A percentile compares a stretch with the other conserved stretches of the same genome.
Conservation (phyloP, 1,140 invertebrate genomes). For the Vanessa tameamea region DNA sequence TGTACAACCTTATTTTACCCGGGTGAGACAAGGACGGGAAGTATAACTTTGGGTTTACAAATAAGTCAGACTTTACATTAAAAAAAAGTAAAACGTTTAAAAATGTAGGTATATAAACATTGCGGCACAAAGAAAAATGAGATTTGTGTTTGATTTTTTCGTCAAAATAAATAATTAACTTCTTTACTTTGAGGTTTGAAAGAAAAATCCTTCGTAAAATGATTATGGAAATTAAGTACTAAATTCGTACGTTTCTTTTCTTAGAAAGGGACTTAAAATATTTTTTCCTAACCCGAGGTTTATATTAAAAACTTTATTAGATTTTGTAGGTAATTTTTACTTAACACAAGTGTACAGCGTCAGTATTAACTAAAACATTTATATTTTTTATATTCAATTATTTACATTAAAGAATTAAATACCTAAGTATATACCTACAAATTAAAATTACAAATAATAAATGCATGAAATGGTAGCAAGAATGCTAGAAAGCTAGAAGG, state of each 20-base stretch:
- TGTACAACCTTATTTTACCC: no score
- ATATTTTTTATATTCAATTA: no score
- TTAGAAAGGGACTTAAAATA: slow-evolving; percentile 24
- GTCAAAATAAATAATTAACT: slow-evolving; percentile 35
- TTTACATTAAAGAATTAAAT: no score
- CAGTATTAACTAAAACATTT: no score
- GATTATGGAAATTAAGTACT: slow-evolving; percentile 34
- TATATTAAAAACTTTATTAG: slow-evolving; percentile 38
- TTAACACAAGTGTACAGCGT: not conserved
- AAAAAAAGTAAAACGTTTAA: not conserved
- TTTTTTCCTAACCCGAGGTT: slow-evolving; percentile 13
- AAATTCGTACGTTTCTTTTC: slow-evolving; percentile 28
- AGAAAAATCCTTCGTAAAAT: slow-evolving; percentile 32
- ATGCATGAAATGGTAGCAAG: no score
- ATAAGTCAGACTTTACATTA: no score
- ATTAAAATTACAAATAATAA: no score
- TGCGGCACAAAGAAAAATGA: slow-evolving; percentile 12
- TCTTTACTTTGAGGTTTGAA: slow-evolving; percentile 34
- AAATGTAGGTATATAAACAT: not conserved
- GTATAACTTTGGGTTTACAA: no score
- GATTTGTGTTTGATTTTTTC: slow-evolving; percentile 23
- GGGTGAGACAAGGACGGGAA: no score
- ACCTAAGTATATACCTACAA: no score
- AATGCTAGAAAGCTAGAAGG: no score
- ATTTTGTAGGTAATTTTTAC: slow-evolving; percentile 8